Conservation (phyloP, 1,140 invertebrate genomes). For the Cydia strobilella region DNA sequence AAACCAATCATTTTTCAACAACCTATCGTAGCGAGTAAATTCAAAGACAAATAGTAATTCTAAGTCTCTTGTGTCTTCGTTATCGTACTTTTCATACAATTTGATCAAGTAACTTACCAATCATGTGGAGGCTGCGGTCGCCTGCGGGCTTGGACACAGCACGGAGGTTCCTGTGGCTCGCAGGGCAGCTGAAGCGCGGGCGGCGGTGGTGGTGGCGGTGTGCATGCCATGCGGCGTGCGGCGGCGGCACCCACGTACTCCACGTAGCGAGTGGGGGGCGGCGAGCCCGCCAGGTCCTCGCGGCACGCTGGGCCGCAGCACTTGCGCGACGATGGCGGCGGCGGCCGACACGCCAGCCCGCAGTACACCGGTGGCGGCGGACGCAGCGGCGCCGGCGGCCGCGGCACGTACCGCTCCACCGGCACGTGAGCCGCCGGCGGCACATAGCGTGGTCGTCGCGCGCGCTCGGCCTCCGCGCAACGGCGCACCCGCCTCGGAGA, state of each 20-base stretch:
- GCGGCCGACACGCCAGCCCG: constrained; percentile 78
- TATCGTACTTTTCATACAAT: neutral
- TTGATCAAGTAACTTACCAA: constrained; percentile 81
- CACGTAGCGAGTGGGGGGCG: constrained; percentile 77
- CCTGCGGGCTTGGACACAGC: constrained; percentile 78
- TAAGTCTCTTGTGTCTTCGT: too few relatives aligned
- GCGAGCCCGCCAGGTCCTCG: constrained; percentile 74
- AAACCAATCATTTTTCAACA: too few relatives aligned
- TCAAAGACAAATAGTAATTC: too few relatives aligned
- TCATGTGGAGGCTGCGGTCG: constrained; percentile 79
- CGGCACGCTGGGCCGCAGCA: constrained; percentile 77
- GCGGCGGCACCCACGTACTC: constrained; percentile 82
- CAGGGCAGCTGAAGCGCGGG: constrained; percentile 76
- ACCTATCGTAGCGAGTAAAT: too few relatives aligned
- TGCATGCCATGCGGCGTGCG: constrained; percentile 81
- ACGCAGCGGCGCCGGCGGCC: constrained; percentile 81
- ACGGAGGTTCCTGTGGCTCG: constrained; percentile 79
- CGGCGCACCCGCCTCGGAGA: constrained; percentile 79
- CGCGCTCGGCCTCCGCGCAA: constrained; percentile 75
- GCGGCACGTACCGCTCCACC: constrained; percentile 85
- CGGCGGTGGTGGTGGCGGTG: constrained; percentile 81
- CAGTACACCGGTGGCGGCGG: constrained; percentile 74
- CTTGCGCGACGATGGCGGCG: constrained; percentile 78
- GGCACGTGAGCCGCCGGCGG: constrained; percentile 85
- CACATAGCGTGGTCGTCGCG: constrained; percentile 80